phyloP scores from a whole-genome alignment of 1,140 invertebrate genomes.

The Triops longicaudatus region DNA sequence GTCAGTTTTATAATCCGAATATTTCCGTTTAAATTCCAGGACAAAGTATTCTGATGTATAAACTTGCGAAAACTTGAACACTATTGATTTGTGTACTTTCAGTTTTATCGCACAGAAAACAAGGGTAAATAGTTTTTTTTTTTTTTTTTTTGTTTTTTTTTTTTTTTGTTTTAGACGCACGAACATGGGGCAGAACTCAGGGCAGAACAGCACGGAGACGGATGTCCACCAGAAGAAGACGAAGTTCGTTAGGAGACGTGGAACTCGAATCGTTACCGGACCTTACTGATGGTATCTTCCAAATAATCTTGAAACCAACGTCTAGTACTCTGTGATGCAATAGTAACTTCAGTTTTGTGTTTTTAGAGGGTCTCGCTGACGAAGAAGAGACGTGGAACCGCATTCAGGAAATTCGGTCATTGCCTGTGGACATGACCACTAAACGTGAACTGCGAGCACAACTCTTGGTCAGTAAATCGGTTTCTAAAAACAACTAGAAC shows the following conservation, averaged over 20 bases:
- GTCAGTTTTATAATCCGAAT: no score
- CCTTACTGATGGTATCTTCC: conserved; percentile 30
- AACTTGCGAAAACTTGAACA: no score
- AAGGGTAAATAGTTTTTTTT: no score
- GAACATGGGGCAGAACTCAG: conserved; percentile 20
- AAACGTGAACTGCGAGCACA: conserved; percentile 68
- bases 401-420: conserved; percentile 72
- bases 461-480: conserved; percentile 59
- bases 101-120: background rate
- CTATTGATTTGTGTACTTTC: background rate
- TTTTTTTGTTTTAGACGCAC: conserved; percentile 39
- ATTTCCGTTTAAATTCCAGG: no score
- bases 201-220: conserved; percentile 16
- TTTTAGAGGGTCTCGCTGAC: conserved; percentile 57
- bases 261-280: conserved; percentile 31
- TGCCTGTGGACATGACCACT: conserved; percentile 70
- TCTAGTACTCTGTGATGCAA: background rate
- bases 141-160: background rate
- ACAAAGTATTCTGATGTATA: no score
- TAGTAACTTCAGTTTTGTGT: no score
- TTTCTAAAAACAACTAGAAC: no score
- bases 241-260: conserved; percentile 25
- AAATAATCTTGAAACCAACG: background rate
- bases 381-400: conserved; percentile 76
- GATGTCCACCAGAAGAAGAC: conserved; percentile 11